Evolutionary conservation across 2,113 vertebrate genomes (phyloP).

Genomic region (Emydura subglobosa): DNA sequence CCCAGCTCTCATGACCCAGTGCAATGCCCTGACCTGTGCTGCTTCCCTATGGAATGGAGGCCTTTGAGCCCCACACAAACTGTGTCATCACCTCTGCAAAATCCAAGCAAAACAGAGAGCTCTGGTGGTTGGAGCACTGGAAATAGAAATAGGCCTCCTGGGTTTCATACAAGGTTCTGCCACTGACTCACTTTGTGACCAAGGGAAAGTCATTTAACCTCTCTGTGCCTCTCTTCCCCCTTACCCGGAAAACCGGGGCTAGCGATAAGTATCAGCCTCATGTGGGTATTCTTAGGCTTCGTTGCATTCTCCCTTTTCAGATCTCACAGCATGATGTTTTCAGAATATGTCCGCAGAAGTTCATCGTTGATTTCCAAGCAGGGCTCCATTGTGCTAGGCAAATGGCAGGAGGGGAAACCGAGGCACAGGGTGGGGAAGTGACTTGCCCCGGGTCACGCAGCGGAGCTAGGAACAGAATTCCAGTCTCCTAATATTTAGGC

Average conservation of each 20-base stretch:
- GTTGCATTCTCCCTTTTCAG: neutral
- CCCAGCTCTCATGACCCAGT: neutral
- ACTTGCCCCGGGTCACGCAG: neutral
- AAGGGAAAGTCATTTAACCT: neutral
- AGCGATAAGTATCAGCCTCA: too few species aligned
- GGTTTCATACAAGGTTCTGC: neutral
- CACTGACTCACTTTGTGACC: neutral
- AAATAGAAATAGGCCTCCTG: neutral
- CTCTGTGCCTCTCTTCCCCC: too few species aligned
- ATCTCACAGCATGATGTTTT: neutral
- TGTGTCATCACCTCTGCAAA: neutral
- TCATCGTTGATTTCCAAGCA: neutral
- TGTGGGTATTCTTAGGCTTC: too few species aligned
- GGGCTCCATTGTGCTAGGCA: neutral
- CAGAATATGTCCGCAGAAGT: neutral
- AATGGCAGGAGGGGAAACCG: neutral
- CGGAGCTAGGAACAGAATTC: neutral
- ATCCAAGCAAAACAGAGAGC: neutral
- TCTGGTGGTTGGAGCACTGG: neutral
- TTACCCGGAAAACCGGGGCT: too few species aligned
- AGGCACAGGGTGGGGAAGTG: neutral
- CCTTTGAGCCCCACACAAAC: neutral
- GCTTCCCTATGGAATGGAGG: neutral
- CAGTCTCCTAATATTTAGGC: accelerated
- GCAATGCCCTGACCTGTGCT: accelerated